Conservation (phyloP, 2,113 vertebrate genomes). For the Smithornis capensis region DNA sequence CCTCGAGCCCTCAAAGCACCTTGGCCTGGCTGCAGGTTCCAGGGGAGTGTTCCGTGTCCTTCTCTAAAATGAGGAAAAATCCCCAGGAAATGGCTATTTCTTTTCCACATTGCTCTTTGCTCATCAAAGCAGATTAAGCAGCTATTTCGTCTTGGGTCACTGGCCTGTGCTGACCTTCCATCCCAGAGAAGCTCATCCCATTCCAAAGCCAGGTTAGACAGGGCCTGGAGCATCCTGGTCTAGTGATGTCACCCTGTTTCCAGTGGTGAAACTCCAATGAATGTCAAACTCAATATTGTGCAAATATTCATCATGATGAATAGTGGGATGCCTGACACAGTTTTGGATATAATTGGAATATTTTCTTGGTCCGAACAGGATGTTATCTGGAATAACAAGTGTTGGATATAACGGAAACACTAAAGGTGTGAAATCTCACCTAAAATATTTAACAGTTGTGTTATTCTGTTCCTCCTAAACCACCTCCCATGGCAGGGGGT, state of each 20-base stretch:
- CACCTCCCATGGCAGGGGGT: background rate
- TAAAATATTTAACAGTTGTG: background rate
- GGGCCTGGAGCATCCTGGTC: background rate
- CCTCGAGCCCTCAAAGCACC: background rate
- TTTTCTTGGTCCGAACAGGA: background rate
- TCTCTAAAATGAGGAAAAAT: background rate
- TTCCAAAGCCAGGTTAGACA: background rate
- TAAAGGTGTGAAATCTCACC: background rate
- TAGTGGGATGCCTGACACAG: background rate
- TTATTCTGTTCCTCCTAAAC: too few relatives aligned
- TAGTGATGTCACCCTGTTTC: background rate
- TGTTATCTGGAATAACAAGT: background rate
- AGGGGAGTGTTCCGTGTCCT: background rate
- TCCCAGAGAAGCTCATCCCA: background rate
- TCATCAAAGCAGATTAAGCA: background rate
- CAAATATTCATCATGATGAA: background rate
- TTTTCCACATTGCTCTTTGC: background rate
- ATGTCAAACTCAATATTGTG: background rate
- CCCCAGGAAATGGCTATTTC: background rate
- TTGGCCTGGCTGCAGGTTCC: background rate
- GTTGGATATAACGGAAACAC: background rate
- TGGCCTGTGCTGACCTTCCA: background rate
- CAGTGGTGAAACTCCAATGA: background rate
- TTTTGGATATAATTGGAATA: background rate
- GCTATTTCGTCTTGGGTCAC: fast-evolving